phyloP scores from a whole-genome alignment of 2,113 vertebrate genomes.

The Istiophorus platypterus region DNA sequence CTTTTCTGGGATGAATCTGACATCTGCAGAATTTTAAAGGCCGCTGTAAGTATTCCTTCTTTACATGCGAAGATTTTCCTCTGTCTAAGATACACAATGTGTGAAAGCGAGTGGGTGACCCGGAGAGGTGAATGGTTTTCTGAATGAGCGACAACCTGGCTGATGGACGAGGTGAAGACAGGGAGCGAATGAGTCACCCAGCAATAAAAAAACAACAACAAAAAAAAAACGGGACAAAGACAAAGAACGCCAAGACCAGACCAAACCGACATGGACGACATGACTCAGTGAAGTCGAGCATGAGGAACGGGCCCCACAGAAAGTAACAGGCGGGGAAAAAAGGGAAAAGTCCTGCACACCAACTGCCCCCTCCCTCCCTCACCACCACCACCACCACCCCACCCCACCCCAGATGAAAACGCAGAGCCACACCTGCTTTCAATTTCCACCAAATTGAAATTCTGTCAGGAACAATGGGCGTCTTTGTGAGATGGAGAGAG shows the following conservation, averaged over 20 bases:
- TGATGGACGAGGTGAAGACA: slow-evolving; percentile 32
- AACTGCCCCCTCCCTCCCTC: too few species aligned
- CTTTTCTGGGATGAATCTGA: neutral
- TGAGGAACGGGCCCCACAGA: slow-evolving; percentile 38
- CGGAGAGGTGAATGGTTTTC: neutral
- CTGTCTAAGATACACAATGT: neutral
- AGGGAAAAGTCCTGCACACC: slow-evolving; percentile 18
- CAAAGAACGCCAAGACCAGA: slow-evolving; percentile 17
- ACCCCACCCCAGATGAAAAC: slow-evolving; percentile 48
- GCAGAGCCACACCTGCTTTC: slow-evolving; percentile 79
- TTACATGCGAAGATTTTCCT: neutral
- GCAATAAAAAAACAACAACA: too few species aligned
- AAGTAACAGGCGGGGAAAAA: slow-evolving; percentile 8
- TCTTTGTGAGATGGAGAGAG: slow-evolving; percentile 69
- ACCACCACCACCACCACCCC: too few species aligned
- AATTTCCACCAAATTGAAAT: slow-evolving; percentile 78
- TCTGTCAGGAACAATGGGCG: slow-evolving; percentile 74
- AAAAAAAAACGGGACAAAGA: neutral
- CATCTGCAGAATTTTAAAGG: neutral
- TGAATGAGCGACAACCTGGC: slow-evolving; percentile 20
- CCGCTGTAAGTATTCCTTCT: neutral
- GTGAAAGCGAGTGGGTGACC: slow-evolving; percentile 1
- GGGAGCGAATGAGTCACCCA: slow-evolving; percentile 30
- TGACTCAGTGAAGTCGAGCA: slow-evolving; percentile 43
- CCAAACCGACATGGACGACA: slow-evolving; percentile 30